These are phyloP conservation scores for Caerostris darwini DNA, from an alignment of 1,140 invertebrate species.

Conservation along the genomic window DNA sequence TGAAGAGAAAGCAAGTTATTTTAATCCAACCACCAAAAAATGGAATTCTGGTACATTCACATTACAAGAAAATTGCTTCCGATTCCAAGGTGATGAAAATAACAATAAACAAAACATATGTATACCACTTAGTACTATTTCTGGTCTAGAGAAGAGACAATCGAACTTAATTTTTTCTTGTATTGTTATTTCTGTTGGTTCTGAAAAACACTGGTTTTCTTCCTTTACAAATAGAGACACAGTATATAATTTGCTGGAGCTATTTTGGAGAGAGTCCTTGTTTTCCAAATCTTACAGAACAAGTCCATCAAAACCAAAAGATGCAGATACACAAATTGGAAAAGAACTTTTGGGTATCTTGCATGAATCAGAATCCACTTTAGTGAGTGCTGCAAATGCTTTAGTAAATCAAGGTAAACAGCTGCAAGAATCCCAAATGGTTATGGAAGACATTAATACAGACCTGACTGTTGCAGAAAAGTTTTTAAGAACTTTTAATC, in stretches of 20 bases:
- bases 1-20: constrained; percentile 43
- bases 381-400: constrained; percentile 51
- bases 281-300: background rate
- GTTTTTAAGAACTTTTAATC: constrained; percentile 21
- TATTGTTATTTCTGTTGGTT: constrained; percentile 38
- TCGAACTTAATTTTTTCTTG: constrained; percentile 67
- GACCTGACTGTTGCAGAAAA: constrained; percentile 51
- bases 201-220: constrained; percentile 69
- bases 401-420: constrained; percentile 54
- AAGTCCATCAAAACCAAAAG: background rate
- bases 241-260: constrained; percentile 59
- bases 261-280: constrained; percentile 66
- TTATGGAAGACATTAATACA: constrained; percentile 54
- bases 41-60: constrained; percentile 56
- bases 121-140: constrained; percentile 48
- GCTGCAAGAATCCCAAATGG: constrained; percentile 34
- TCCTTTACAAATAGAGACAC: constrained; percentile 71
- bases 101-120: background rate
- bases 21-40: constrained; percentile 11
- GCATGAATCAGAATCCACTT: constrained; percentile 58
- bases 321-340: background rate
- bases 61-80: background rate
- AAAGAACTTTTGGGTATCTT: constrained; percentile 61
- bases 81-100: constrained; percentile 13
- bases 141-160: constrained; percentile 53